These are phyloP conservation scores for Odontomachus brunneus DNA, from an alignment of 1,140 invertebrate species.

Conservation along the genomic window DNA sequence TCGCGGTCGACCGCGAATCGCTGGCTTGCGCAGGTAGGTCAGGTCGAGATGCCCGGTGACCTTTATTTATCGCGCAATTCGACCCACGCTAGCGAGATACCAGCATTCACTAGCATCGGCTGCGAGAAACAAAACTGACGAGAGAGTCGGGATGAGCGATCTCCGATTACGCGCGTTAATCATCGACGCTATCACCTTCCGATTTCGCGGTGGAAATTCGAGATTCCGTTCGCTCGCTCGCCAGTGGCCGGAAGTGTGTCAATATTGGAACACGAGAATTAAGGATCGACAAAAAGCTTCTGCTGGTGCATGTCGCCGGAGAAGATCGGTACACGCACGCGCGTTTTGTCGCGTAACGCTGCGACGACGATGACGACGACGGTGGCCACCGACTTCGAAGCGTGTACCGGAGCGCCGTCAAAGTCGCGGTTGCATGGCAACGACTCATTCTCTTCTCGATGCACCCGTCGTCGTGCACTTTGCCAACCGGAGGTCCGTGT, in stretches of 20 bases:
- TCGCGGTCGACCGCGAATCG: neutral
- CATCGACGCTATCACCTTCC: conserved; percentile 23
- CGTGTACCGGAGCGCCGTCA: conserved; percentile 20
- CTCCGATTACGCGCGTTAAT: conserved; percentile 52
- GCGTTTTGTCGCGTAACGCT: neutral
- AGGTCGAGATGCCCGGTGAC: no score
- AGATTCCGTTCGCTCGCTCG: conserved; percentile 8
- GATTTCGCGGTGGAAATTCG: conserved; percentile 21
- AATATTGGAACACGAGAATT: conserved; percentile 57
- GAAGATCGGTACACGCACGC: conserved; percentile 24
- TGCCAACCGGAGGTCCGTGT: conserved; percentile 20
- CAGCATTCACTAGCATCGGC: no score
- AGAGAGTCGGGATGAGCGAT: conserved; percentile 1
- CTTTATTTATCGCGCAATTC: neutral
- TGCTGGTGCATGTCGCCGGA: neutral
- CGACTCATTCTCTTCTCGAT: conserved; percentile 39
- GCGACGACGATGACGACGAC: neutral
- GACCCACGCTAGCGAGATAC: no score
- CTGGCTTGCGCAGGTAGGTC: no score
- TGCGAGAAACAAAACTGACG: no score
- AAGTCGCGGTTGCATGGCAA: conserved; percentile 57
- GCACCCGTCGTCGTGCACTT: neutral
- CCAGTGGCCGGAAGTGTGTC: conserved; percentile 32
- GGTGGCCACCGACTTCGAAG: conserved; percentile 12
- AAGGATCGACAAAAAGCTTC: conserved; percentile 41